Evolutionary conservation across 2,888 invertebrate species (phyloP).

Genomic region (Mylabris sibirica): DNA sequence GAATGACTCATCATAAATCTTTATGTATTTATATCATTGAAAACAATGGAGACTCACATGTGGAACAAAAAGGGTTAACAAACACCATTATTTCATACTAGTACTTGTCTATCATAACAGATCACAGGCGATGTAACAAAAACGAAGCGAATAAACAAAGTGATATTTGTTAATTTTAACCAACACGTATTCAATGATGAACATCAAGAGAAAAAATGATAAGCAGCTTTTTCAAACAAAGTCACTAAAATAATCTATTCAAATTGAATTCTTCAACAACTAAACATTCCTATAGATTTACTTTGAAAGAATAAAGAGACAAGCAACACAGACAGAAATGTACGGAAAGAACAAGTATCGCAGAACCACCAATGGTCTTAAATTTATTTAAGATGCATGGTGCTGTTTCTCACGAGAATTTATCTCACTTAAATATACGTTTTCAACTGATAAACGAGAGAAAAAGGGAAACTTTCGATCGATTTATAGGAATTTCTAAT

Average conservation of each 20-base stretch:
- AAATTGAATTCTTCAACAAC: conserved; percentile 13
- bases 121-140: neutral
- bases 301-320: neutral
- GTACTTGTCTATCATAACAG: conserved; percentile 9
- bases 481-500: conserved; percentile 3
- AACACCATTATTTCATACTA: conserved; percentile 4
- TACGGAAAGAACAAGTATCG: neutral
- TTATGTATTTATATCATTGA: conserved; percentile 11
- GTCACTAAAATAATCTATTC: conserved; percentile 30
- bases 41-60: conserved; percentile 10
- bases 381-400: conserved; percentile 51
- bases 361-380: conserved; percentile 36
- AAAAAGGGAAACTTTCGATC: neutral
- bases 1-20: conserved; percentile 3
- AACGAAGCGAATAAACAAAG: neutral
- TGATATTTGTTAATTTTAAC: neutral
- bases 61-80: neutral
- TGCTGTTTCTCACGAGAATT: conserved; percentile 52
- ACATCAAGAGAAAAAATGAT: neutral
- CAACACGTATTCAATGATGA: neutral
- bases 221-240: neutral
- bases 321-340: conserved; percentile 3
- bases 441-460: neutral
- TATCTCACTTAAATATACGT: conserved; percentile 26
- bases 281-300: conserved; percentile 11